These are phyloP conservation scores for Clinocottus analis DNA, from an alignment of 2,113 vertebrate species.

Conservation along the genomic window DNA sequence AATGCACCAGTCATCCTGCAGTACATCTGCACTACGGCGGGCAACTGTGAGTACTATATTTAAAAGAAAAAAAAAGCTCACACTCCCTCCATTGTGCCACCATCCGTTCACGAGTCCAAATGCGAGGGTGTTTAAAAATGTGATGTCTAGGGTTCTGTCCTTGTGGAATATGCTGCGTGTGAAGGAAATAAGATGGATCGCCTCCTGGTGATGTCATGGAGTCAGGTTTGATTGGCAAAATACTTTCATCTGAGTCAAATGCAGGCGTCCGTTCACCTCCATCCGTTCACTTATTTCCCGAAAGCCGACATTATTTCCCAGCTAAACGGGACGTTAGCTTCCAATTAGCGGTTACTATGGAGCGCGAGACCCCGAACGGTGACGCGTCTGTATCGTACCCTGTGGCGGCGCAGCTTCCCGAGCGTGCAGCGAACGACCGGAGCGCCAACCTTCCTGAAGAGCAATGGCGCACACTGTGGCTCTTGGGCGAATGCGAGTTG, in stretches of 20 bases:
- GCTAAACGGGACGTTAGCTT: not conserved
- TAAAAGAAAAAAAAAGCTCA: slow-evolving; percentile 1
- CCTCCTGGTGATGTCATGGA: not conserved
- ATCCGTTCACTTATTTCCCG: not conserved
- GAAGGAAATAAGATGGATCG: not conserved
- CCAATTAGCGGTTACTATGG: not conserved
- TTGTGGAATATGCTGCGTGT: not conserved
- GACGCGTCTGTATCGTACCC: not conserved
- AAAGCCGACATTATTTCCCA: not conserved
- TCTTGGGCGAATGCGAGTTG: no score
- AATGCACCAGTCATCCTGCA: not conserved
- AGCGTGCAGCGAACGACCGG: no score
- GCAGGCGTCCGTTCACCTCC: no score
- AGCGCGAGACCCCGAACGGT: not conserved
- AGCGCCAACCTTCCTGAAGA: no score
- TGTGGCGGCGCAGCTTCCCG: no score
- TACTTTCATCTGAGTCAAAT: not conserved
- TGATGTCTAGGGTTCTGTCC: not conserved
- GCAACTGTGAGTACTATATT: not conserved
- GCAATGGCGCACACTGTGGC: no score
- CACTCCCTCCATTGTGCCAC: not conserved
- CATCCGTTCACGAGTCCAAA: no score
- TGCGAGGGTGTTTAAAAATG: slow-evolving; percentile 7
- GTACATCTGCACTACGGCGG: not conserved
- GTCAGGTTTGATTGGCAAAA: not conserved